Base-by-base conservation (phyloP, 2,113 vertebrate genomes). In the Ploceus nigricollis region DNA sequence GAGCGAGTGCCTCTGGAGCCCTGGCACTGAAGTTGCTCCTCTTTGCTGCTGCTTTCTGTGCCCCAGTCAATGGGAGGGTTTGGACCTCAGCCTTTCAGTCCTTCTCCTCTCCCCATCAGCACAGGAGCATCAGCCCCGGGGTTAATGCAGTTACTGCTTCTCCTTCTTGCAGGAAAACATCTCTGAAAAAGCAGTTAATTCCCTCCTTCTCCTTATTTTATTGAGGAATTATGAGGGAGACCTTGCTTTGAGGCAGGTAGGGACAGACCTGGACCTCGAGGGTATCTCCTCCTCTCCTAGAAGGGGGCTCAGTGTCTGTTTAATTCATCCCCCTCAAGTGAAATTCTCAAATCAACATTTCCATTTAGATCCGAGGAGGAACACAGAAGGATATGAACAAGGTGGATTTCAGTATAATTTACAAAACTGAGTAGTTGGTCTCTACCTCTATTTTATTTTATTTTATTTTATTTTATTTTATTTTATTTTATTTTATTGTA, bases 21-120 rank as follows among this genome's bases (percentile, higher is more conserved):
- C 30, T 61, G 51, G 44, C 30, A 11, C 27, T 57, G 23, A 15
- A 8, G 15, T 23, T 65, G 10, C 24, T 61, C 23, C 19, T 54
- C 39, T 78, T 39, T 47, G 44, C n/a, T 12, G 5, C 42, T 63
- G 17, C 39, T 47, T 28, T 11, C 35, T 5, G 30, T 10, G 19
- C 35, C 28, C 66, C 1, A 1, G 2, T 13, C 37, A 11, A 2
- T 4, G 40, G 54, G 27, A 61, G n/a, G 14, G 2, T 56, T 50
- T 37, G 16, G 39, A 53, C 25, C 28, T 48, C 3, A 2, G 6
- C 11, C 20, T 73, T 28, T n/a, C 33, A 45, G 23, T 33, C 22
- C 30, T 19, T 68, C 25, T 68, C 28, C 57, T 31, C 17, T 54
- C 1, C 20, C 16, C 25, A 19, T 18, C 37, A 40, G 21, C 6